These are phyloP conservation scores for Sparus aurata DNA, from an alignment of 2,797 vertebrate species.

Conservation along the genomic window DNA sequence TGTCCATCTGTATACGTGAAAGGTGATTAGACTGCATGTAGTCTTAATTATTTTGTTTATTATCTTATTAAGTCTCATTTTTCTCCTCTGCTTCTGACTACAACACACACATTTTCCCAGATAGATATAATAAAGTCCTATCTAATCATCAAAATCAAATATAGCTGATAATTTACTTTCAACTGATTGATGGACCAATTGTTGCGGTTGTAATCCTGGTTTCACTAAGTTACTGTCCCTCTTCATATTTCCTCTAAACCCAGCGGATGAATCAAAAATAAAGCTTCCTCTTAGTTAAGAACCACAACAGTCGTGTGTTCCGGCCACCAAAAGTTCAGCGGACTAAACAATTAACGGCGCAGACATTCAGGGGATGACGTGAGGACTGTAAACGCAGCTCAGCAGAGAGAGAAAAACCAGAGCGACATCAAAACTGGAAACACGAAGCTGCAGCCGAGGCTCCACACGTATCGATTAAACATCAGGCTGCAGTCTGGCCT, in stretches of 20 bases:
- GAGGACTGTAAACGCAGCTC: neutral
- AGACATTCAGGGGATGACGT: neutral
- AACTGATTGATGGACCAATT: neutral
- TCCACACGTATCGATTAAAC: slow-evolving; percentile 7
- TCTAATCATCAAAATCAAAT: too few relatives aligned
- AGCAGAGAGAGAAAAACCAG: neutral
- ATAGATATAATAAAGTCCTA: too few relatives aligned
- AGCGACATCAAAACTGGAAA: neutral
- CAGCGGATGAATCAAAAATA: neutral
- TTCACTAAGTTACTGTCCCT: neutral
- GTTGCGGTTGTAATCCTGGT: neutral
- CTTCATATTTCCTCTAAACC: neutral
- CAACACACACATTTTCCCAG: too few relatives aligned
- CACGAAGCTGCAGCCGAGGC: neutral
- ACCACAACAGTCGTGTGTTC: neutral
- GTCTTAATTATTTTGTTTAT: too few relatives aligned
- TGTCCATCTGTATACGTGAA: too few relatives aligned
- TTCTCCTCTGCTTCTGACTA: too few relatives aligned
- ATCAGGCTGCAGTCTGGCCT: neutral
- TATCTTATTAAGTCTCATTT: too few relatives aligned
- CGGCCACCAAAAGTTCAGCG: neutral
- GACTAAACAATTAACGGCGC: neutral
- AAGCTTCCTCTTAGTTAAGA: neutral
- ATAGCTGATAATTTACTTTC: neutral
- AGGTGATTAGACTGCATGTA: too few relatives aligned